Base-by-base conservation (phyloP, 2,113 vertebrate genomes). In the Macrotus californicus region DNA sequence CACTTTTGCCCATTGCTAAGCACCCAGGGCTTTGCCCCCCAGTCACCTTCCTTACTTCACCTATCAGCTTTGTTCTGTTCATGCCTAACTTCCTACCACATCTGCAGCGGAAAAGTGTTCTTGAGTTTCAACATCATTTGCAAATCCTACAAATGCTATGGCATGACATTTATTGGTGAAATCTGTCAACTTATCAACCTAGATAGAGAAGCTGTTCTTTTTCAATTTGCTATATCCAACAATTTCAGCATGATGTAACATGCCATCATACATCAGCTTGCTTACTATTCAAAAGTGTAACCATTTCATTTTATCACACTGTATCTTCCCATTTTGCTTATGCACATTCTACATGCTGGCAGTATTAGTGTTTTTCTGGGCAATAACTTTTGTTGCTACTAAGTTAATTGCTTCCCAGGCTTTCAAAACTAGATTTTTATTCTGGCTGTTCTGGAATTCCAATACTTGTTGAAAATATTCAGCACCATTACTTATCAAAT, bases 161-260 rank as follows among this genome's bases (percentile, higher is more conserved):
- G 50, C n/a, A 6, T 67, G 94, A 81, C 61, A 88, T 93, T 94
- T 95, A 76, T 26, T 87, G 75, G 19, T 95, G 36, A 93, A 89
- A 79, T 95, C 48, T 94, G 48, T 93, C 91, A 36, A 93, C 39
- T 93, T 34, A 75, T n/a, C 64, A 92, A 73, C 56, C 36, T 69
- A 70, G 48, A 80, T 61, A 82, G 29, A 84, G 39, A 50, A 67
- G 48, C 54, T 87, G 13, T 79, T 86, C 61, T 91, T 87, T 77
- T 83, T 56, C 36, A 67, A 43, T 66, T 89, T 92, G 79, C 70
- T 80, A 75, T 29, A 43, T 48, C 50, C 70, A 84, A 48, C 12
- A 43, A 87, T 70, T 75, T 39, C 16, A 48, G 41, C 69, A 13
- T 48, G 64, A 46, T 34, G 14, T 31, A 76, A 76, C 0, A 0